Evolutionary conservation across 2,888 invertebrate species (phyloP).

Genomic region (Buathra laborator): DNA sequence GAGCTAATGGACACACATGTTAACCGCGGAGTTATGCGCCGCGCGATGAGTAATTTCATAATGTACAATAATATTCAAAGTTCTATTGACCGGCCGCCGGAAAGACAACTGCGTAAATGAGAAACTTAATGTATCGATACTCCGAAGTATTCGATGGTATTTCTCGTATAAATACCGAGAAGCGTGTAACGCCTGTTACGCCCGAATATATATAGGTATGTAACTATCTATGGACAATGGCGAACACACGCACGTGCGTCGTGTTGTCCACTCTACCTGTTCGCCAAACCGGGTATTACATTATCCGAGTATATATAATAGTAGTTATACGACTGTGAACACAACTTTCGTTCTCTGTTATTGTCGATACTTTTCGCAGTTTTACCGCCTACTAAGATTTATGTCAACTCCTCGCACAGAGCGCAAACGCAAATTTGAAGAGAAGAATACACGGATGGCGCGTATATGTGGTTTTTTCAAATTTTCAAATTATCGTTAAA

Average conservation of each 20-base stretch:
- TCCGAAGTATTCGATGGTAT: slow-evolving; percentile 1
- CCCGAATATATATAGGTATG: neutral
- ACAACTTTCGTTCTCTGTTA: slow-evolving; percentile 34
- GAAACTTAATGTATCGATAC: slow-evolving; percentile 16
- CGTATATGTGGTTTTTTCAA: neutral
- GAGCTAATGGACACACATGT: neutral
- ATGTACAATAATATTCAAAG: slow-evolving; percentile 43
- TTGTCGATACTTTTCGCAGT: slow-evolving; percentile 23
- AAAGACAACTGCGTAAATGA: slow-evolving; percentile 62
- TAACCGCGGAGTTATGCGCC: slow-evolving; percentile 37
- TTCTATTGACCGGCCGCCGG: slow-evolving; percentile 37
- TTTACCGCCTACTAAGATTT: neutral
- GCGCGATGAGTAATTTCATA: slow-evolving; percentile 63
- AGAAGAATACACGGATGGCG: neutral
- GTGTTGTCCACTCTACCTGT: slow-evolving; percentile 37
- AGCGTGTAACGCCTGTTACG: slow-evolving; percentile 17
- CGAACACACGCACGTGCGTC: slow-evolving; percentile 29
- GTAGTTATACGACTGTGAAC: neutral
- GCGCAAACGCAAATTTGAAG: neutral
- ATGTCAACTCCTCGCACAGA: neutral
- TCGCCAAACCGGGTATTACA: slow-evolving; percentile 18
- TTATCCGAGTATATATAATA: slow-evolving; percentile 14
- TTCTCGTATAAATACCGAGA: slow-evolving; percentile 28
- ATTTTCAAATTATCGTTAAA: neutral
- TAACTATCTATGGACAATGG: neutral